These are phyloP conservation scores for Brenthis ino DNA, from an alignment of 2,888 invertebrate genomes.

Conservation along the genomic window DNA sequence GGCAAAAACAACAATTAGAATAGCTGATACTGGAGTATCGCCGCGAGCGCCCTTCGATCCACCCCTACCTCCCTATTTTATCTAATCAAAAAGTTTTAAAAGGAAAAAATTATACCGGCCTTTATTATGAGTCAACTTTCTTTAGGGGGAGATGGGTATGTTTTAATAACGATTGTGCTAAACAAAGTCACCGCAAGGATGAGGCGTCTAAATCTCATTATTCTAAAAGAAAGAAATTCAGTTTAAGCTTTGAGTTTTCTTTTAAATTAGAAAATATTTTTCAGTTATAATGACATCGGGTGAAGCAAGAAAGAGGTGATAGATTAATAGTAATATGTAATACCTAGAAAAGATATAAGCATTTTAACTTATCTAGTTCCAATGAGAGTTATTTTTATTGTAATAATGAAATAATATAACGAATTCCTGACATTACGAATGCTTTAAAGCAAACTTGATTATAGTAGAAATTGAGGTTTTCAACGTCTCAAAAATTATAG, in stretches of 20 bases:
- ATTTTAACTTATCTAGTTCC: too few species aligned
- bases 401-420: too few species aligned
- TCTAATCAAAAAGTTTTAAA: conserved; percentile 84
- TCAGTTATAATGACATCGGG: conserved; percentile 3
- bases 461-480: too few species aligned
- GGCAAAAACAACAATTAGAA: conserved; percentile 80
- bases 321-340: neutral
- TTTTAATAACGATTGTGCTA: conserved; percentile 79
- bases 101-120: conserved; percentile 82
- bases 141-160: conserved; percentile 77
- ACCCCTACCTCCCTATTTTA: conserved; percentile 79
- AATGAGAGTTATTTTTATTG: too few species aligned
- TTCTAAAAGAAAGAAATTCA: conserved; percentile 29
- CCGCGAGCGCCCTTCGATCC: conserved; percentile 63
- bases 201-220: conserved; percentile 37
- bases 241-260: conserved; percentile 21
- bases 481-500: too few species aligned
- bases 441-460: too few species aligned
- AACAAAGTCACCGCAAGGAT: conserved; percentile 46
- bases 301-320: neutral
- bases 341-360: too few species aligned
- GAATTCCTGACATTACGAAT: too few species aligned
- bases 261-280: neutral
- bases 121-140: conserved; percentile 82
- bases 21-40: conserved; percentile 76